phyloP scores from a whole-genome alignment of 2,888 invertebrate species.

The Odontocerum albicorne region DNA sequence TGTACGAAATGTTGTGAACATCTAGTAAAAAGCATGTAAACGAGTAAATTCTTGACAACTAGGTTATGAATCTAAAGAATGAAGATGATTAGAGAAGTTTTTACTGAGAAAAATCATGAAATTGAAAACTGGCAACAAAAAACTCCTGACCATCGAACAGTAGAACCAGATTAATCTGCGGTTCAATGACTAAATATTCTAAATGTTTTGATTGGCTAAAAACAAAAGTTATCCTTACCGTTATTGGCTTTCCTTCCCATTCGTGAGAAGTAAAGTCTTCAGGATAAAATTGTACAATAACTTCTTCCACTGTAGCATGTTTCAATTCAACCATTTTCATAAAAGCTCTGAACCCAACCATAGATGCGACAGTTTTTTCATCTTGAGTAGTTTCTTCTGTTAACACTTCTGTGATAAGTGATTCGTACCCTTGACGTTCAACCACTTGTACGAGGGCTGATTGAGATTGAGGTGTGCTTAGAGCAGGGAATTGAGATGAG shows the following conservation, averaged over 20 bases:
- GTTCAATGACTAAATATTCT: background rate
- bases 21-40: no score
- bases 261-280: slow-evolving; percentile 81
- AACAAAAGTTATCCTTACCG: slow-evolving; percentile 45
- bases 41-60: no score
- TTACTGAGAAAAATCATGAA: no score
- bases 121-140: no score
- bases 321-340: slow-evolving; percentile 82
- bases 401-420: slow-evolving; percentile 78
- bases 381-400: slow-evolving; percentile 79
- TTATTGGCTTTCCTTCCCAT: slow-evolving; percentile 76
- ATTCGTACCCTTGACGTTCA: slow-evolving; percentile 79
- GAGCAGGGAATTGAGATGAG: slow-evolving; percentile 75
- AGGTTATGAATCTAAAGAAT: no score
- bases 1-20: no score
- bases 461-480: slow-evolving; percentile 80
- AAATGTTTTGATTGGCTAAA: background rate
- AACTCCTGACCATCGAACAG: no score
- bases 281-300: slow-evolving; percentile 78
- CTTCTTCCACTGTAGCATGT: slow-evolving; percentile 80
- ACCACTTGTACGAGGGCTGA: slow-evolving; percentile 83
- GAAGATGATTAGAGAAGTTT: no score
- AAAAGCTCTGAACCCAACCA: slow-evolving; percentile 83
- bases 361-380: slow-evolving; percentile 74
- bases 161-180: no score